Evolutionary conservation across 2,888 invertebrate genomes (phyloP).

Genomic region (Slavum lentiscoides): DNA sequence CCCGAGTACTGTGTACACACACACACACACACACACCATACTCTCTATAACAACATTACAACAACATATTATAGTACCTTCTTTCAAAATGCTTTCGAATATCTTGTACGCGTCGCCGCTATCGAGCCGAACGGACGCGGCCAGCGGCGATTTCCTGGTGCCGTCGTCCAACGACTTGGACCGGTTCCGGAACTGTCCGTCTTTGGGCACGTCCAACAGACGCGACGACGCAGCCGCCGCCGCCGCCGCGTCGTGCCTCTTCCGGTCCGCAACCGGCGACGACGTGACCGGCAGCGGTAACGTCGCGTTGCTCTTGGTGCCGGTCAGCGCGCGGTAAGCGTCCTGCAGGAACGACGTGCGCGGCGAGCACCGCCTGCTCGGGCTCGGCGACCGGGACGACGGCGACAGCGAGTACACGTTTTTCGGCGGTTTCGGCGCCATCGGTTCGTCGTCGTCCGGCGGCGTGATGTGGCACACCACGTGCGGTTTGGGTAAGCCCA

Average conservation of each 20-base stretch:
- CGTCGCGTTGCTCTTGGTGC: background rate
- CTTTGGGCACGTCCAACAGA: conserved; percentile 62
- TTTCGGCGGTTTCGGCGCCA: conserved; percentile 24
- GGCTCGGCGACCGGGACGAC: conserved; percentile 51
- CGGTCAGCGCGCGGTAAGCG: conserved; percentile 54
- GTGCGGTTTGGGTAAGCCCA: conserved; percentile 32
- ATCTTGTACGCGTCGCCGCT: conserved; percentile 82
- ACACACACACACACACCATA: too few relatives aligned
- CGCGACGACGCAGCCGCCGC: conserved; percentile 62
- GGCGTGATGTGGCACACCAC: conserved; percentile 49
- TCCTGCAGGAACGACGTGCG: conserved; percentile 54
- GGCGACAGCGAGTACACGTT: conserved; percentile 54
- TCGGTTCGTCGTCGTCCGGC: conserved; percentile 50
- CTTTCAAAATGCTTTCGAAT: conserved; percentile 75
- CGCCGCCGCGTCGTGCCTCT: too few relatives aligned
- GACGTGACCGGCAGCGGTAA: background rate
- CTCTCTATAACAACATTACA: too few relatives aligned
- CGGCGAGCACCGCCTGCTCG: conserved; percentile 54
- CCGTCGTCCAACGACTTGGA: conserved; percentile 77
- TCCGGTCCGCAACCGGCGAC: conserved; percentile 23
- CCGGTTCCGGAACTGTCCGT: conserved; percentile 73
- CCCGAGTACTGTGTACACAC: too few relatives aligned
- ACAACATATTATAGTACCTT: conserved; percentile 67
- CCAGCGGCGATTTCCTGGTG: conserved; percentile 61
- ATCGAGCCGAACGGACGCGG: conserved; percentile 61